Percentiles rank a stretch among this genome's conserved stretches.
Evolutionary conservation across 2,888 invertebrate genomes (phyloP).

Genomic region (Drosophila algonquin): DNA sequence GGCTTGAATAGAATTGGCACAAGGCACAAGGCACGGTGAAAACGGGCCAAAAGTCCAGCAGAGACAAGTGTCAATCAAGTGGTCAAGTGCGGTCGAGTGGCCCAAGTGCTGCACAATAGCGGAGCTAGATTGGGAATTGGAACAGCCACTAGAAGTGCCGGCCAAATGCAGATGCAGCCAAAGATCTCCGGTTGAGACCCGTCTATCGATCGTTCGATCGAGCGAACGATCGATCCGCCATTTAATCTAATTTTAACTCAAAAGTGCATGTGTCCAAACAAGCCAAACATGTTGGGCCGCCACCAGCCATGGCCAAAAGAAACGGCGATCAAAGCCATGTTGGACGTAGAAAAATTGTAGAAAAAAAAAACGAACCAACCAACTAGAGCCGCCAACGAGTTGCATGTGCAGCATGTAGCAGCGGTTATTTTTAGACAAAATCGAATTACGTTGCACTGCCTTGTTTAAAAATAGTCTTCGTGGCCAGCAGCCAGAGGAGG

Average conservation of each 20-base stretch:
- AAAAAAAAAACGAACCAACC: slow-evolving; percentile 29
- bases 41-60: slow-evolving; percentile 20
- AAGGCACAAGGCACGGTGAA: slow-evolving; percentile 32
- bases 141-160: slow-evolving; percentile 33
- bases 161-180: not conserved
- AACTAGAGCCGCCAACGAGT: slow-evolving; percentile 40
- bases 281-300: slow-evolving; percentile 71
- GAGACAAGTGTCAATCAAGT: slow-evolving; percentile 54
- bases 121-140: slow-evolving; percentile 38
- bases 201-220: slow-evolving; percentile 7
- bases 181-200: slow-evolving; percentile 9
- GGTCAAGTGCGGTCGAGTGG: slow-evolving; percentile 35
- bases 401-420: slow-evolving; percentile 19
- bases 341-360: slow-evolving; percentile 64
- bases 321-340: slow-evolving; percentile 26
- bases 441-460: slow-evolving; percentile 60
- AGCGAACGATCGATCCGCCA: slow-evolving; percentile 31
- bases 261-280: slow-evolving; percentile 70
- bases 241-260: slow-evolving; percentile 75
- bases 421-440: slow-evolving; percentile 71
- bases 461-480: slow-evolving; percentile 69
- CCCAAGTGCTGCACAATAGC: slow-evolving; percentile 26
- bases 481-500: slow-evolving; percentile 9
- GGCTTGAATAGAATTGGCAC: slow-evolving; percentile 51
- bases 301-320: slow-evolving; percentile 75